phyloP scores from a whole-genome alignment of 2,797 vertebrate genomes.

The Smutsia temminckii region DNA sequence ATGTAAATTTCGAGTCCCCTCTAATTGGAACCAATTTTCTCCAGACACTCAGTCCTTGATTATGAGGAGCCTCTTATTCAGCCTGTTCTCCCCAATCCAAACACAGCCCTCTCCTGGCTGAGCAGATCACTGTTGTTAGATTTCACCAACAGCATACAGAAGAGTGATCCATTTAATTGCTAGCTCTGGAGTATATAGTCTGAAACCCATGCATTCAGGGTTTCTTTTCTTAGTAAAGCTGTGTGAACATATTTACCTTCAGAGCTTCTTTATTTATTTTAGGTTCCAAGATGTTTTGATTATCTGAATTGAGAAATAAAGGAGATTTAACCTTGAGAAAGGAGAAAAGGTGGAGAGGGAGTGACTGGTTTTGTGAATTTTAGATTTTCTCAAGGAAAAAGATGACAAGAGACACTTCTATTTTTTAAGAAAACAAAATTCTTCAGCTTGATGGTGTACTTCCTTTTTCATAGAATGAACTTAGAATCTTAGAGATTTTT shows the following conservation, averaged over 20 bases:
- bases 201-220: neutral
- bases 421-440: neutral
- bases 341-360: neutral
- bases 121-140: neutral
- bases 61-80: neutral
- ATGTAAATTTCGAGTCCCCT: neutral
- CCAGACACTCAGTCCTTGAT: neutral
- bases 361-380: neutral
- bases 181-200: neutral
- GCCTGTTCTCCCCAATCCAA: neutral
- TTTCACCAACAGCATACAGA: neutral
- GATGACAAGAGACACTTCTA: neutral
- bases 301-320: neutral
- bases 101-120: neutral
- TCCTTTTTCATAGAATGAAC: neutral
- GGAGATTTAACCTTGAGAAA: neutral
- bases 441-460: neutral
- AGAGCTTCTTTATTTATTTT: slow-evolving; percentile 18
- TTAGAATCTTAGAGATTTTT: neutral
- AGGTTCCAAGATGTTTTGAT: neutral
- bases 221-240: neutral
- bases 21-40: neutral
- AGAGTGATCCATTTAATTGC: neutral
- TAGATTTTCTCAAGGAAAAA: slow-evolving; percentile 9
- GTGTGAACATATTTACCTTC: neutral